Evolutionary conservation across 1,140 invertebrate genomes (phyloP).

Genomic region (Hylaeus volcanicus): DNA sequence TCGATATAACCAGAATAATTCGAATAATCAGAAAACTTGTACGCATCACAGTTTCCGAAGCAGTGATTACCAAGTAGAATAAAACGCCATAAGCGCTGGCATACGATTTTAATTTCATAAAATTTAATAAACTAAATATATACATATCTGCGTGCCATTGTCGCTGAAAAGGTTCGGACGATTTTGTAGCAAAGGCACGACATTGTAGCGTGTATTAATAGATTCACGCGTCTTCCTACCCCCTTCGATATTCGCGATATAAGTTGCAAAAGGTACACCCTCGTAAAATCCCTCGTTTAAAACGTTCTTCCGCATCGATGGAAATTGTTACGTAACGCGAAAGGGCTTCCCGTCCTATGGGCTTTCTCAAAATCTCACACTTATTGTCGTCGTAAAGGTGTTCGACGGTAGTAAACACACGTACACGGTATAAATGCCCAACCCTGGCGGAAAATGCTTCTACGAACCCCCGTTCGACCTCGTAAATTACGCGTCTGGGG

Average conservation of each 20-base stretch:
- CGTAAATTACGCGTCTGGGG: constrained; percentile 1
- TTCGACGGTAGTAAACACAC: neutral
- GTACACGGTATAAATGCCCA: constrained; percentile 13
- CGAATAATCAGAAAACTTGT: neutral
- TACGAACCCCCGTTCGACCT: constrained; percentile 1
- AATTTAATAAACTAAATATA: too few species aligned
- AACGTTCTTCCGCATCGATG: constrained; percentile 5
- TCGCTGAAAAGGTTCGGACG: neutral
- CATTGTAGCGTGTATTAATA: too few species aligned
- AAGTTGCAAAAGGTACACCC: neutral
- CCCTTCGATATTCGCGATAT: neutral
- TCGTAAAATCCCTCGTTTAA: constrained; percentile 3
- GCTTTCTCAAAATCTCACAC: constrained; percentile 13
- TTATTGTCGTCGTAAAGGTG: constrained; percentile 18
- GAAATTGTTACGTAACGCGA: constrained; percentile 21
- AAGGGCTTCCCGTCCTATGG: neutral
- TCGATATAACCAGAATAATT: neutral
- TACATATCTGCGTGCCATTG: too few species aligned
- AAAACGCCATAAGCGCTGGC: too few species aligned
- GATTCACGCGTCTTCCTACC: too few species aligned
- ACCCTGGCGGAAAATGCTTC: constrained; percentile 29
- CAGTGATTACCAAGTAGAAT: too few species aligned
- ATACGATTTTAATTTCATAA: too few species aligned
- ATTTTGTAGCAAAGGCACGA: too few species aligned
- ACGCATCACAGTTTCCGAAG: too few species aligned